A percentile compares a stretch with the other conserved stretches of the same genome.
phyloP scores from a whole-genome alignment of 2,888 invertebrate genomes.

The Drosophila leonis region DNA sequence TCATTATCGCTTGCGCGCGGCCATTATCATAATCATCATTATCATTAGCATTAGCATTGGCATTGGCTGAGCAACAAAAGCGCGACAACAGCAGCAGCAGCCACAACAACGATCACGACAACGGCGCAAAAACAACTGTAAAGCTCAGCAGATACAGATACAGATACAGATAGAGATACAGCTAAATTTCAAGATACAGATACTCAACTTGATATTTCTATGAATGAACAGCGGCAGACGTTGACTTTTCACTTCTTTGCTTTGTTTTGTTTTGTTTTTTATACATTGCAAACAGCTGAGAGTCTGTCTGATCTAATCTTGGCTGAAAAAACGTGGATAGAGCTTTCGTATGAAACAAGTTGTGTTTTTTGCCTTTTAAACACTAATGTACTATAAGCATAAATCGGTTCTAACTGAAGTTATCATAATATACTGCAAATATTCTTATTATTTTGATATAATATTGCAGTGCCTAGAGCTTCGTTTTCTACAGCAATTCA shows the following conservation, averaged over 20 bases:
- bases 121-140: conserved; percentile 62
- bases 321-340: neutral
- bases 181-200: conserved; percentile 51
- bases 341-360: neutral
- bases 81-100: conserved; percentile 14
- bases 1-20: conserved; percentile 62
- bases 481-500: neutral
- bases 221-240: conserved; percentile 41
- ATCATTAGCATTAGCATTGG: conserved; percentile 48
- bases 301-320: conserved; percentile 4
- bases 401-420: neutral
- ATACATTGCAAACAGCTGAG: neutral
- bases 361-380: neutral
- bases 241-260: conserved; percentile 19
- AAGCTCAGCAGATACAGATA: conserved; percentile 30
- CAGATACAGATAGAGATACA: conserved; percentile 33
- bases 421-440: neutral
- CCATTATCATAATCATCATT: conserved; percentile 64
- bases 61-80: conserved; percentile 27
- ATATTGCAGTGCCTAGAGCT: neutral
- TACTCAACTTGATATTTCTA: conserved; percentile 19
- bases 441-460: neutral
- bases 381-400: neutral
- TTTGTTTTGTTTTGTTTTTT: neutral
- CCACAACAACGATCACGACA: conserved; percentile 28